Evolutionary conservation across 2,113 vertebrate genomes (phyloP), one percentile per base, ranked within the genome.

Genomic region (Rhadina sibilatrix): DNA sequence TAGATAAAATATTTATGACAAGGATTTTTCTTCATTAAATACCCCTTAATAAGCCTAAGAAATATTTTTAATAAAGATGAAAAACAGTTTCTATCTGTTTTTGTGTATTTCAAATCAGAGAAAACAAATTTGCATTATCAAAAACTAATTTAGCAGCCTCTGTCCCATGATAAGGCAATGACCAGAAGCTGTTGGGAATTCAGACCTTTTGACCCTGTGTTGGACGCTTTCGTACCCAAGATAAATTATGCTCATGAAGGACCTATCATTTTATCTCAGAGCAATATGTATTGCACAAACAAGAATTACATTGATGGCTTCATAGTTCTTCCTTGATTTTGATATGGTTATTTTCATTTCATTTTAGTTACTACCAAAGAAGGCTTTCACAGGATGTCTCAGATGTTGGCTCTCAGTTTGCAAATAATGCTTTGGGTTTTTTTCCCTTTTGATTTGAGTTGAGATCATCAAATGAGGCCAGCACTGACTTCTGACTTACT

Each of bases 31-130:
- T 71, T 52, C 12, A 52, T 68, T 21, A 64, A 76, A 19, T 56
- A 12, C 0, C 17, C 40, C 2, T 69, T 64, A 77, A 74, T n/a
- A 70, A 42, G 3, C 2, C 2, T 50, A 57, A 31, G 14, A 5
- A 60, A 8, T 77, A 50, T 24, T 50, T 2, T 30, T 4, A 81
- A 52, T 57, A 21, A 56, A 40, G 2, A 27, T 44, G 5, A 70
- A 66, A 53, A 33, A 1, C 6, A 50, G 1, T 19, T 35, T 53
- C 1, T 50, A 1, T n/a, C 3, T 47, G 8, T 2, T 38, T 47
- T 6, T 64, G 5, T 80, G 20, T 74, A 18, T 46, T 86, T 87
- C 9, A 70, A 90, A 68, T 59, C 5, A 38, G 8, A 87, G 12
- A 5, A 78, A 92, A 90, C 1, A 49, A 46, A 52, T 60, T 42